phyloP scores from a whole-genome alignment of 2,113 vertebrate genomes.

The Gasterosteus aculeatus region DNA sequence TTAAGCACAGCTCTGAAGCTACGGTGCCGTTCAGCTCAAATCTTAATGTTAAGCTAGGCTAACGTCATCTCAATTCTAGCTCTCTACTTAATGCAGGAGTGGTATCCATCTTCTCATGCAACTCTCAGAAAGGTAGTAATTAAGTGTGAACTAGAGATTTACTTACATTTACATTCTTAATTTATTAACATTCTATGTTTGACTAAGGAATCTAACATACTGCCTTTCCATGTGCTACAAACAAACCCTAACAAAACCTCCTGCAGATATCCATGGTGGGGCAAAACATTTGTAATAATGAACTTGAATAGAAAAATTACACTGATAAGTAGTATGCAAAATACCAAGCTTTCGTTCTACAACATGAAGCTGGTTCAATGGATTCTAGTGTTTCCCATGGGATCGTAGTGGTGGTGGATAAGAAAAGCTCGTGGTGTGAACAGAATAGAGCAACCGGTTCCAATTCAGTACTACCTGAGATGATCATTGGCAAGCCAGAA shows the following conservation, averaged over 20 bases:
- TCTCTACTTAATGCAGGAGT: neutral
- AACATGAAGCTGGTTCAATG: constrained; percentile 35
- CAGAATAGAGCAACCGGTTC: constrained; percentile 22
- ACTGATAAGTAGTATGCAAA: constrained; percentile 60
- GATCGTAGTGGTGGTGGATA: constrained; percentile 19
- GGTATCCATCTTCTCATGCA: neutral
- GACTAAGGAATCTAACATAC: neutral
- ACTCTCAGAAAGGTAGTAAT: constrained; percentile 7
- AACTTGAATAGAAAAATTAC: constrained; percentile 7
- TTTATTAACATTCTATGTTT: neutral
- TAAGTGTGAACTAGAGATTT: neutral
- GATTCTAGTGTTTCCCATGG: constrained; percentile 60
- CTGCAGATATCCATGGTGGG: neutral
- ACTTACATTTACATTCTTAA: neutral
- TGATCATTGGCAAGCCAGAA: constrained; percentile 37
- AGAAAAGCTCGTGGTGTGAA: constrained; percentile 24
- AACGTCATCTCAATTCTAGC: neutral
- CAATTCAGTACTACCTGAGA: constrained; percentile 17
- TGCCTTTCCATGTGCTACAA: neutral
- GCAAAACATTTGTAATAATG: neutral
- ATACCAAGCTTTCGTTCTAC: constrained; percentile 40
- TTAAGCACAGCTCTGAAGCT: neutral
- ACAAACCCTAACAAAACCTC: neutral
- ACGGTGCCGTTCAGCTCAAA: neutral
- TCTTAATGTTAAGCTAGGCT: constrained; percentile 5